A percentile compares a stretch with the other conserved stretches of the same genome.
phyloP scores from a whole-genome alignment of 1,140 invertebrate genomes.

The Drosophila chauvacae region DNA sequence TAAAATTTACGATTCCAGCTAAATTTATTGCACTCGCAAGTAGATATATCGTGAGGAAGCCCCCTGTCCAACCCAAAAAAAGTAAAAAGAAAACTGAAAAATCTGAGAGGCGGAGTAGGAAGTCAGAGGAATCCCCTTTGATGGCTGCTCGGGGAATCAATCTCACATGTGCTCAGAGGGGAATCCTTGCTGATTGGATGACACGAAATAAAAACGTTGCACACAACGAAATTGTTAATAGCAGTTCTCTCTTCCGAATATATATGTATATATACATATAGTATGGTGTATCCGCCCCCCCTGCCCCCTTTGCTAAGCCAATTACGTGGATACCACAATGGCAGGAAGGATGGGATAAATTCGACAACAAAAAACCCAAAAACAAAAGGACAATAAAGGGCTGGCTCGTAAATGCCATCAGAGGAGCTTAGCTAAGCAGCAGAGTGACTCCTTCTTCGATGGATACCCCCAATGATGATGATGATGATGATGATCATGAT shows the following conservation, averaged over 20 bases:
- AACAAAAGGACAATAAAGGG: slow-evolving; percentile 77
- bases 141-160: slow-evolving; percentile 73
- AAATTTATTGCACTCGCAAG: slow-evolving; percentile 60
- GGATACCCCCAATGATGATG: slow-evolving; percentile 6
- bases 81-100: slow-evolving; percentile 21
- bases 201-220: slow-evolving; percentile 69
- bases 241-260: slow-evolving; percentile 23
- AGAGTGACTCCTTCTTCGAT: slow-evolving; percentile 20
- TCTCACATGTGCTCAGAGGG: slow-evolving; percentile 53
- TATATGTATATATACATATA: background rate
- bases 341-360: slow-evolving; percentile 22
- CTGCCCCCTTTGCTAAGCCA: slow-evolving; percentile 52
- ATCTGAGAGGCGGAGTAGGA: slow-evolving; percentile 1
- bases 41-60: slow-evolving; percentile 39
- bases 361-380: slow-evolving; percentile 34
- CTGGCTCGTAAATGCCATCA: slow-evolving; percentile 65
- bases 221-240: slow-evolving; percentile 65
- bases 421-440: slow-evolving; percentile 34
- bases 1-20: slow-evolving; percentile 69
- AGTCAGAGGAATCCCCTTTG: slow-evolving; percentile 45
- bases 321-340: slow-evolving; percentile 55
- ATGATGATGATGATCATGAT: slow-evolving; percentile 4
- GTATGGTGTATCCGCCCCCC: background rate
- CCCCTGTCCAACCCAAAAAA: slow-evolving; percentile 19
- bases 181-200: slow-evolving; percentile 65